These are phyloP conservation scores for Hololepta plana DNA, from an alignment of 2,888 invertebrate species.

Conservation along the genomic window DNA sequence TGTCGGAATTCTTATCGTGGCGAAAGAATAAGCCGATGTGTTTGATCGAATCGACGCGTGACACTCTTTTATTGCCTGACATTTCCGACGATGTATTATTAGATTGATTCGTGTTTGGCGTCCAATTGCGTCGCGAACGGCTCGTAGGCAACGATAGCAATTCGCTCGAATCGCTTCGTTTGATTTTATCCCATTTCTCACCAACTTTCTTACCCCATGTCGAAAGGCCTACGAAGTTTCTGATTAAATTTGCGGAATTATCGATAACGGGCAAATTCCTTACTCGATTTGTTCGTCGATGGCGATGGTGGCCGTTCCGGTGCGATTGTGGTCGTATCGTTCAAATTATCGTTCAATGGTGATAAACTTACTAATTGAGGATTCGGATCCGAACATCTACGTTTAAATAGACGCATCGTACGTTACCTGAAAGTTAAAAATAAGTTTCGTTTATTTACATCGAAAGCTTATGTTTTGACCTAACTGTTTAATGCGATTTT, in stretches of 20 bases:
- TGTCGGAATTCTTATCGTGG: conserved; percentile 12
- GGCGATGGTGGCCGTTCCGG: conserved; percentile 3
- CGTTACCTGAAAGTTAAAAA: conserved; percentile 6
- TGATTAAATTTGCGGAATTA: not conserved
- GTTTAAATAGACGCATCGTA: conserved; percentile 34
- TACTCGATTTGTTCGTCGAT: conserved; percentile 11
- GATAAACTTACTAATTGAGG: conserved; percentile 36
- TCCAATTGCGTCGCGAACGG: conserved; percentile 28
- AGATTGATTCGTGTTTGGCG: conserved; percentile 12
- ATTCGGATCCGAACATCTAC: conserved; percentile 34
- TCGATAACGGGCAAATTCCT: conserved; percentile 6
- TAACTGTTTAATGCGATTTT: too few species aligned
- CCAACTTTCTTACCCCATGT: conserved; percentile 42
- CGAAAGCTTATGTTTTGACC: too few species aligned
- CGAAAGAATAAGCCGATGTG: conserved; percentile 31
- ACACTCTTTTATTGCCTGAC: conserved; percentile 20
- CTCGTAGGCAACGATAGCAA: conserved; percentile 26
- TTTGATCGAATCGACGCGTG: conserved; percentile 34
- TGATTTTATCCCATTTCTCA: conserved; percentile 39
- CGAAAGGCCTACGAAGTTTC: conserved; percentile 29
- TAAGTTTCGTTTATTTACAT: too few species aligned
- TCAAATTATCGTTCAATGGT: conserved; percentile 19
- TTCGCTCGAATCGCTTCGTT: conserved; percentile 38
- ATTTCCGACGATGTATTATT: conserved; percentile 8
- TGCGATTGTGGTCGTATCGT: conserved; percentile 10